A percentile compares a stretch with the other conserved stretches of the same genome.
Conservation (phyloP, 2,888 invertebrate species). For the Noctua janthina region DNA sequence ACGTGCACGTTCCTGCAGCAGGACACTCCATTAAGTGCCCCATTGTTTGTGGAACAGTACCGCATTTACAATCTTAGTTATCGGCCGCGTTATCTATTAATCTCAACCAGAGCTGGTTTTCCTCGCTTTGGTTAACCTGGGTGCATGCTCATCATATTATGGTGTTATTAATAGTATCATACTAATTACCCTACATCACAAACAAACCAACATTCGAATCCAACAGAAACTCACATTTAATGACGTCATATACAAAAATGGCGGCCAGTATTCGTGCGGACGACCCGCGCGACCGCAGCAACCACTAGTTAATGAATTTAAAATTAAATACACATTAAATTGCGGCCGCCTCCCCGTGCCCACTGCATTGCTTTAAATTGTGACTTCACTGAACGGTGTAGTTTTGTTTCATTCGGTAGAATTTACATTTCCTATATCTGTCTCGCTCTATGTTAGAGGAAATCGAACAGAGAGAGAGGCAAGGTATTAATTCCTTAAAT, state of each 20-base stretch:
- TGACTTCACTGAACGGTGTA: conserved; percentile 24
- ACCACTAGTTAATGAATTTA: conserved; percentile 75
- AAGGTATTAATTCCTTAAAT: not conserved
- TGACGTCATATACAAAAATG: conserved; percentile 55
- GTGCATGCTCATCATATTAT: not conserved
- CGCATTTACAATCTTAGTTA: not conserved
- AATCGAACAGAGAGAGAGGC: not conserved
- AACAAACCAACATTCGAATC: conserved; percentile 2
- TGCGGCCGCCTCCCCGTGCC: conserved; percentile 65
- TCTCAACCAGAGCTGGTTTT: not conserved
- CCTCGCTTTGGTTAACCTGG: not conserved
- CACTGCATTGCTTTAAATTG: conserved; percentile 53
- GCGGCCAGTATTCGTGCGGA: conserved; percentile 33
- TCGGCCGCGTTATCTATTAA: not conserved
- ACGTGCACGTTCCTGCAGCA: not conserved
- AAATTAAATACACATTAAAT: conserved; percentile 76
- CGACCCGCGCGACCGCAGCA: conserved; percentile 55
- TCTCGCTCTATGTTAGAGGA: not conserved
- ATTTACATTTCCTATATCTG: not conserved
- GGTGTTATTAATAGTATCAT: not conserved
- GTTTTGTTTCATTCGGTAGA: conserved; percentile 8
- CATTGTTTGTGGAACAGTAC: not conserved
- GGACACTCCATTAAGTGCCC: not conserved
- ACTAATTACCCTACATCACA: not conserved
- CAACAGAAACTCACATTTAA: conserved; percentile 16